Conservation (phyloP, 2,113 vertebrate genomes). For the Litocranius walleri region DNA sequence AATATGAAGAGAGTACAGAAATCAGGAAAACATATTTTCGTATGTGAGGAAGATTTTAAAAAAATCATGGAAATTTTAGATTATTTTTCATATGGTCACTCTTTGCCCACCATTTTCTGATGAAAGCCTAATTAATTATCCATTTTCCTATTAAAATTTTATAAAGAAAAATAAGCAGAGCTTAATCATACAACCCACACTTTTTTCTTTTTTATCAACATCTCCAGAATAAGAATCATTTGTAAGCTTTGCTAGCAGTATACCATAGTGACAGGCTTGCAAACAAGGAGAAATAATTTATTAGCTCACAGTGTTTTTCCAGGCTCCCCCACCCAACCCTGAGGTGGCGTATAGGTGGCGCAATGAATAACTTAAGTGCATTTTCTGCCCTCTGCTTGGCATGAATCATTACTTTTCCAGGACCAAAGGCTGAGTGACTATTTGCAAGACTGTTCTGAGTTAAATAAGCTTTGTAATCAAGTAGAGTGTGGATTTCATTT, state of each 20-base stretch:
- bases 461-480: constrained; percentile 56
- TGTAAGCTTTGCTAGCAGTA: constrained; percentile 56
- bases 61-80: constrained; percentile 23
- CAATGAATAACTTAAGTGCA: constrained; percentile 73
- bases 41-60: background rate
- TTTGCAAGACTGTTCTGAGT: constrained; percentile 45
- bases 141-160: constrained; percentile 32
- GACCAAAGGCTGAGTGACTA: constrained; percentile 47
- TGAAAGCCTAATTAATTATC: constrained; percentile 27
- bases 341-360: constrained; percentile 68
- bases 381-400: constrained; percentile 54
- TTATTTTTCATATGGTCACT: constrained; percentile 4
- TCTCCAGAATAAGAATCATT: constrained; percentile 67
- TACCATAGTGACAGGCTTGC: constrained; percentile 62
- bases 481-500: background rate
- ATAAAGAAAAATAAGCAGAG: constrained; percentile 31
- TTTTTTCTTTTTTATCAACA: constrained; percentile 43
- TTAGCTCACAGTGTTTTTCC: constrained; percentile 68
- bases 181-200: background rate
- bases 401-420: constrained; percentile 69
- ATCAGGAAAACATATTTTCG: constrained; percentile 47
- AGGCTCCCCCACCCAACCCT: constrained; percentile 43
- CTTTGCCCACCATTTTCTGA: constrained; percentile 14
- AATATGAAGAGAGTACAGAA: constrained; percentile 50
- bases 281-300: constrained; percentile 76